Evolutionary conservation across 2,888 invertebrate genomes (phyloP).

Genomic region (Hecatera dysodea): DNA sequence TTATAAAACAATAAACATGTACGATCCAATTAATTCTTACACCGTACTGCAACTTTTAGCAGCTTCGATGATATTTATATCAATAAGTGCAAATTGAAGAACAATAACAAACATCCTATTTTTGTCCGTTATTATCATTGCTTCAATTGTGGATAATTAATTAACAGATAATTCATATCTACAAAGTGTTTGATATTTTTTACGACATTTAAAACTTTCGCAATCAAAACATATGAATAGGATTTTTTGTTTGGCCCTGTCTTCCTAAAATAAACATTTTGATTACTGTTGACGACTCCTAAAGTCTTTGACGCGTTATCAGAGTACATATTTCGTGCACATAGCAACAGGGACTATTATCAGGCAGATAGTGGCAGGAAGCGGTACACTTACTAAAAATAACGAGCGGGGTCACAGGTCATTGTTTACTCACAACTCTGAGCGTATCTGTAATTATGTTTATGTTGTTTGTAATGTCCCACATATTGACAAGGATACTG

Average conservation of each 20-base stretch:
- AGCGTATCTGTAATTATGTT: constrained; percentile 42
- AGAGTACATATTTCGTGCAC: constrained; percentile 70
- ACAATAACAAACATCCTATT: constrained; percentile 23
- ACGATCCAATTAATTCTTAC: not conserved
- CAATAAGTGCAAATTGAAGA: constrained; percentile 8
- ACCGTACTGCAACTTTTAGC: not conserved
- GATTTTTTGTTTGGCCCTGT: not conserved
- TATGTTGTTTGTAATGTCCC: constrained; percentile 62
- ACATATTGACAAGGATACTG: constrained; percentile 66
- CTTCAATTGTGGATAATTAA: not conserved
- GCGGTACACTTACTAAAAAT: constrained; percentile 74
- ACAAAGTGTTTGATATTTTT: not conserved
- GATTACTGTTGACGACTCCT: constrained; percentile 15
- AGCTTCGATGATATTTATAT: constrained; percentile 17
- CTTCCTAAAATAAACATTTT: not conserved
- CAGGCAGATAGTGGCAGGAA: constrained; percentile 68
- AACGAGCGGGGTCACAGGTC: constrained; percentile 73
- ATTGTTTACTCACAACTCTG: constrained; percentile 68
- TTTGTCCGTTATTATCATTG: constrained; percentile 22
- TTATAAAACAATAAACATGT: not conserved
- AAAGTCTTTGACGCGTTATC: constrained; percentile 48
- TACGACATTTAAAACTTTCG: not conserved
- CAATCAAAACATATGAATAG: not conserved
- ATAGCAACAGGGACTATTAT: constrained; percentile 78
- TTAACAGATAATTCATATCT: not conserved